phyloP scores from a whole-genome alignment of 2,888 invertebrate genomes.

The Eilema sororculum region DNA sequence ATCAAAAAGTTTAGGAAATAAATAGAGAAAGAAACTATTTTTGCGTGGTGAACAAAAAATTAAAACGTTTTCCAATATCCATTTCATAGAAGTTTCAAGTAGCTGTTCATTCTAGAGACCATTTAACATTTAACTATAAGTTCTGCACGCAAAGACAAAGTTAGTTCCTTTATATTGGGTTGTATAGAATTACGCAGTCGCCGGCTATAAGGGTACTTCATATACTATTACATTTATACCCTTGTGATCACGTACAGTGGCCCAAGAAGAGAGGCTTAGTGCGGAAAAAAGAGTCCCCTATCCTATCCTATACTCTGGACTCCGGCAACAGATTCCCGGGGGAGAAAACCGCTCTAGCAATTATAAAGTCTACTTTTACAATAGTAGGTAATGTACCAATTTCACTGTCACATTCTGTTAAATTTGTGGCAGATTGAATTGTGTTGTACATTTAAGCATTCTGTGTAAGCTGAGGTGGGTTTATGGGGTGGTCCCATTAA shows the following conservation, averaged over 20 bases:
- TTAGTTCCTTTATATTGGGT: neutral
- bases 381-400: neutral
- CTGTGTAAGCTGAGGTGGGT: neutral
- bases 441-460: neutral
- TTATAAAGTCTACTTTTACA: too few relatives aligned
- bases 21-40: neutral
- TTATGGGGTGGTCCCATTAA: too few relatives aligned
- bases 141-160: conserved; percentile 26
- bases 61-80: conserved; percentile 2
- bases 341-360: neutral
- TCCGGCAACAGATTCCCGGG: neutral
- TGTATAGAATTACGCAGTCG: neutral
- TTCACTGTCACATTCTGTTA: neutral
- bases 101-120: conserved; percentile 12
- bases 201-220: too few relatives aligned
- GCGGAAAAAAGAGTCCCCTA: too few relatives aligned
- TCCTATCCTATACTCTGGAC: neutral
- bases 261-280: too few relatives aligned
- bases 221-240: too few relatives aligned
- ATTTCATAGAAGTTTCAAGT: conserved; percentile 1
- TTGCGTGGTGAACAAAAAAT: conserved; percentile 10
- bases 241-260: too few relatives aligned
- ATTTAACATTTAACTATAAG: conserved; percentile 40
- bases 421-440: too few relatives aligned
- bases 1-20: neutral